These are phyloP conservation scores for Phyllotreta cruciferae DNA, from an alignment of 2,888 invertebrate species.

Conservation along the genomic window DNA sequence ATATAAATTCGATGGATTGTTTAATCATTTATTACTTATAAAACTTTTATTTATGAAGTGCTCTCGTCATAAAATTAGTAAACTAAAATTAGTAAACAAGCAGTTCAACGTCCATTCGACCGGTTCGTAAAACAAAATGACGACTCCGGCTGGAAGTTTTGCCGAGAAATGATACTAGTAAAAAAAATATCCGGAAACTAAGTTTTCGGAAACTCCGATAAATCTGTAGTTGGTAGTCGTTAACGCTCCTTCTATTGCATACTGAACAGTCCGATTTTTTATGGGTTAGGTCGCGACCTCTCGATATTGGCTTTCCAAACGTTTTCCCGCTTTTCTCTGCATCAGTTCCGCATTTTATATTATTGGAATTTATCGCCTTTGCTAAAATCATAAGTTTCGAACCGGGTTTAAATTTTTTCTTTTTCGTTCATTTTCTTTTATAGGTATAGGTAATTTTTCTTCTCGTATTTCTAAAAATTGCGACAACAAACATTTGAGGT, in stretches of 20 bases:
- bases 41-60: too few relatives aligned
- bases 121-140: conserved; percentile 46
- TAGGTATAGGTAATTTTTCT: too few relatives aligned
- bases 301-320: conserved; percentile 33
- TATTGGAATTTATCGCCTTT: conserved; percentile 40
- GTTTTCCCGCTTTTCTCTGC: conserved; percentile 32
- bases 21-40: too few relatives aligned
- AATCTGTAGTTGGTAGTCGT: conserved; percentile 50
- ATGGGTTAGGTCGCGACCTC: conserved; percentile 44
- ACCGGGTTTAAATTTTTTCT: too few relatives aligned
- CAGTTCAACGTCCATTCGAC: conserved; percentile 28
- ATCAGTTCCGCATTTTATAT: conserved; percentile 31
- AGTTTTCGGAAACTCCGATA: conserved; percentile 48
- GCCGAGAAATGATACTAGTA: conserved; percentile 38
- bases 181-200: too few relatives aligned
- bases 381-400: too few relatives aligned
- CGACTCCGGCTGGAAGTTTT: conserved; percentile 38
- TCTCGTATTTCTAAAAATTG: too few relatives aligned
- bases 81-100: too few relatives aligned
- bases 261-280: conserved; percentile 52
- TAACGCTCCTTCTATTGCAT: conserved; percentile 52
- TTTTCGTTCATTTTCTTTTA: too few relatives aligned
- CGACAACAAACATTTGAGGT: too few relatives aligned
- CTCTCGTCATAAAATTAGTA: too few relatives aligned
- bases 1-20: too few relatives aligned